Conservation (phyloP, 2,888 invertebrate species). For the Agrochola circellaris region DNA sequence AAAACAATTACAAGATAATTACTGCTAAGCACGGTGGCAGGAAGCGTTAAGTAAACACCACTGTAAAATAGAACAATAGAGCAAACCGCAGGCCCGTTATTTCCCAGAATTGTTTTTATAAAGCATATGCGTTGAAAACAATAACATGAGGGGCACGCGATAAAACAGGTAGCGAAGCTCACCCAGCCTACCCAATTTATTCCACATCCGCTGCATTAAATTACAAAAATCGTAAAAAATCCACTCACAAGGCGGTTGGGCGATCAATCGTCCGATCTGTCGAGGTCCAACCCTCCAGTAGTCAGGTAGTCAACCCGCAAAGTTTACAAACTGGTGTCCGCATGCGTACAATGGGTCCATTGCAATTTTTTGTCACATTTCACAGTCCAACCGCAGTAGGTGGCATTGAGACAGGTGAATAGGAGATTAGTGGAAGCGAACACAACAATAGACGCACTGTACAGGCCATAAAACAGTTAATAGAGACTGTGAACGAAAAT, state of each 20-base stretch:
- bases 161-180: slow-evolving; percentile 90
- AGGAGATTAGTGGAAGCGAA: slow-evolving; percentile 86
- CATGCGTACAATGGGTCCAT: slow-evolving; percentile 82
- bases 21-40: slow-evolving; percentile 86
- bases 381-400: slow-evolving; percentile 86
- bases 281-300: slow-evolving; percentile 80
- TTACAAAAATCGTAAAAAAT: slow-evolving; percentile 84
- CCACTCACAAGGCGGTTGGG: slow-evolving; percentile 87
- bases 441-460: slow-evolving; percentile 87
- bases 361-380: slow-evolving; percentile 90
- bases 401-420: slow-evolving; percentile 86
- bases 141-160: slow-evolving; percentile 80
- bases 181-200: slow-evolving; percentile 90
- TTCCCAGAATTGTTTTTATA: slow-evolving; percentile 83
- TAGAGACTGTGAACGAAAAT: slow-evolving; percentile 78
- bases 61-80: slow-evolving; percentile 83
- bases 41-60: slow-evolving; percentile 80
- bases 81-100: slow-evolving; percentile 82
- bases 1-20: slow-evolving; percentile 79
- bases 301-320: slow-evolving; percentile 88
- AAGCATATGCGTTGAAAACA: slow-evolving; percentile 79
- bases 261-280: slow-evolving; percentile 83
- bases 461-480: slow-evolving; percentile 88
- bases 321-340: slow-evolving; percentile 86
- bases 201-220: slow-evolving; percentile 90